These are phyloP conservation scores for Sphyrna mokarran DNA, from an alignment of 2,113 vertebrate genomes.

Conservation along the genomic window DNA sequence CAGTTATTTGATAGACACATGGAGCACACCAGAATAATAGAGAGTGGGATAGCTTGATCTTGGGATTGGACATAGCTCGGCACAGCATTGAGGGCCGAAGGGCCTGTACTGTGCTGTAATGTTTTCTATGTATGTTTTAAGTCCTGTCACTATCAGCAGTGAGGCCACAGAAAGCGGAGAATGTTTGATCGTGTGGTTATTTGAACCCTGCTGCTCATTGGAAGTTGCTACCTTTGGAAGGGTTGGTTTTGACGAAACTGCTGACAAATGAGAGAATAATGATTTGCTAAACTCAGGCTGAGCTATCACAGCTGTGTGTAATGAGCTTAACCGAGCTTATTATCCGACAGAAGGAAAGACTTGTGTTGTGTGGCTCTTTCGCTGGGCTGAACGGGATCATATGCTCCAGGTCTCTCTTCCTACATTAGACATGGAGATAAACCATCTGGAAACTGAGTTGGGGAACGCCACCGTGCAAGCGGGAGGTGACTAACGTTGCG, in stretches of 20 bases:
- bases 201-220: not conserved
- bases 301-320: not conserved
- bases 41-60: too few species aligned
- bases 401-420: conserved; percentile 3
- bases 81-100: too few species aligned
- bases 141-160: not conserved
- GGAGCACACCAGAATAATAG: too few species aligned
- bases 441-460: not conserved
- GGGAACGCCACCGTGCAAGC: not conserved
- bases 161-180: not conserved
- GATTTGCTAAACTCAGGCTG: not conserved
- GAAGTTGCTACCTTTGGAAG: not conserved
- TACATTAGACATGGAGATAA: not conserved
- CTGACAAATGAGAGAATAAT: not conserved
- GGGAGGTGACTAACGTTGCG: not conserved
- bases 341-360: not conserved
- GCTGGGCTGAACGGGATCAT: not conserved
- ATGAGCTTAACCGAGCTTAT: conserved; percentile 11
- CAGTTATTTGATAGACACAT: too few species aligned
- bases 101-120: too few species aligned
- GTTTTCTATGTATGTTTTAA: too few species aligned
- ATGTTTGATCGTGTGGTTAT: not conserved
- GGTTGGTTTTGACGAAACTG: not conserved
- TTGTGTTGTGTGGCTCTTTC: not conserved
- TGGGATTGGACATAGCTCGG: too few species aligned